Evolutionary conservation across 2,113 vertebrate genomes (phyloP).

Genomic region (Centrocercus urophasianus): DNA sequence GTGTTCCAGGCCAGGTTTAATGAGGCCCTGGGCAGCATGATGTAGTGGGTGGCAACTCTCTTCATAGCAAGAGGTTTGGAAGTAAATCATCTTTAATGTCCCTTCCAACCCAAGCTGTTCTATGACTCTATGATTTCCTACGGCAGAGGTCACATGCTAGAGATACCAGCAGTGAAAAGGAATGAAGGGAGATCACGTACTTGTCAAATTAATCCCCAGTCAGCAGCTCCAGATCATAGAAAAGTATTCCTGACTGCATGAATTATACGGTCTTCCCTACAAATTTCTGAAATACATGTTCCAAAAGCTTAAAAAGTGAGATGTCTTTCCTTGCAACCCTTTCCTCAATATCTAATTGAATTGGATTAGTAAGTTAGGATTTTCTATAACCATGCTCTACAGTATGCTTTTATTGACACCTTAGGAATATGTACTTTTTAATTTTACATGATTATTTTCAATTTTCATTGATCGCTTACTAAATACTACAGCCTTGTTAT

Average conservation of each 20-base stretch:
- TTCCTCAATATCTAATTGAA: neutral
- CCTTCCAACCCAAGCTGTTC: neutral
- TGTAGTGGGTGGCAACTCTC: neutral
- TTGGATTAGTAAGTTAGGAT: neutral
- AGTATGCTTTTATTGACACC: neutral
- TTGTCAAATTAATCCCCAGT: neutral
- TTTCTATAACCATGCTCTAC: fast-evolving
- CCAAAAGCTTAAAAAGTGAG: neutral
- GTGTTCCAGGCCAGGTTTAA: neutral
- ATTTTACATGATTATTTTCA: too few relatives aligned
- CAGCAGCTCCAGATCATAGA: slow-evolving; percentile 1
- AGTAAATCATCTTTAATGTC: neutral
- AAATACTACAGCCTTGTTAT: neutral
- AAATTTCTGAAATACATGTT: neutral
- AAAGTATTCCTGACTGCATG: neutral
- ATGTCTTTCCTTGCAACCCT: neutral
- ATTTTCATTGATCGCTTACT: neutral
- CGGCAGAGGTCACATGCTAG: neutral
- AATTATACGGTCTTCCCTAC: neutral
- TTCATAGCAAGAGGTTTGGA: neutral
- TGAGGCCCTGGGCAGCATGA: neutral
- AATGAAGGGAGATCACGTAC: neutral
- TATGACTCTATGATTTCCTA: neutral
- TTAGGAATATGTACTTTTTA: fast-evolving
- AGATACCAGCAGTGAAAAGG: neutral